Base-by-base conservation (phyloP, 2,797 vertebrate genomes). In the Semaprochilodus insignis region DNA sequence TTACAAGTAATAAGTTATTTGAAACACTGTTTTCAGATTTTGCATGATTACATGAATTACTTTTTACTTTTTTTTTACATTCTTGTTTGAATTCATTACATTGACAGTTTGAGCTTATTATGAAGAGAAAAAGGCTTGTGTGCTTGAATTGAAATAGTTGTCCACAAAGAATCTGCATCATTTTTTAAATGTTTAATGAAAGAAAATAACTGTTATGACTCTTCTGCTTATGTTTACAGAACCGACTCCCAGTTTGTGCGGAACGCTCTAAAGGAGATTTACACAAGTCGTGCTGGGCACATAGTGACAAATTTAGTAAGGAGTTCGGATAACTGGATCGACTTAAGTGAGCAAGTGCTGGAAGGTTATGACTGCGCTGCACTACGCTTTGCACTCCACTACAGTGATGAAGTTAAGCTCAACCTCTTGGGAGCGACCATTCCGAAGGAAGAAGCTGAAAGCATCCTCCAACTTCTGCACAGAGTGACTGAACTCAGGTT, bases 401-500 rank as follows among this genome's bases (percentile, higher is more conserved):
- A 88, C 74, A 82, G 83, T 62, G 83, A 84, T 59, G 80, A 71
- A 1, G 74, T 88, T 36, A 85, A 67, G 34, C 82, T 88, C 52
- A 80, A 81, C 74, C 77, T 88, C 17, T 1, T 74, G 16, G 79
- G 78, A 70, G 34, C 87, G 57, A 25, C 55, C 59, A 51, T 88
- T 27, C 79, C 87, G 31, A 25, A 62, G 54, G 80, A 62, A 40
- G 81, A 83, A 27, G n/a, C 52, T 63, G 63, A 82, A 40, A 88
- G 15, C n/a, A 52, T 82, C 14, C 44, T 85, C 15, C 57, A 59
- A 36, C 79, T 85, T 44, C 70, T 87, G 21, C 72, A 80, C 60
- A 83, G 86, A 81, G 78, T 87, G 51, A 75, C 75, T 40, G 55
- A 85, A 25, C 81, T 87, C 27, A 85, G 86, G 86, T 87, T 71